These are phyloP conservation scores for Portevinia maculata DNA, from an alignment of 2,888 invertebrate genomes.

Conservation along the genomic window DNA sequence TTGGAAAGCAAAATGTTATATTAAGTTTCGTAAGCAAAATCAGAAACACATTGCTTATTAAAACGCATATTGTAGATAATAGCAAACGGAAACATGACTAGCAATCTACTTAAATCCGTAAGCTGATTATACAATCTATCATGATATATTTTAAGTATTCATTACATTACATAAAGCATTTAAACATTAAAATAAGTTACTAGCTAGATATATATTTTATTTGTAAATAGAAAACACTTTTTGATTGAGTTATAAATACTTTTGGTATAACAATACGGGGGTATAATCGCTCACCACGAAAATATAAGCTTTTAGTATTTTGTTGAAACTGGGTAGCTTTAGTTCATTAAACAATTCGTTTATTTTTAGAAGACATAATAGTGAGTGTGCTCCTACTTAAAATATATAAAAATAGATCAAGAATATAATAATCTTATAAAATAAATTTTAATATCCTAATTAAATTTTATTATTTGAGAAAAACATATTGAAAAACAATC, in stretches of 20 bases:
- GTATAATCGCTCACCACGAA: constrained; percentile 54
- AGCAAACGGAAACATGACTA: too few species aligned
- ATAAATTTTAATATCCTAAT: too few species aligned
- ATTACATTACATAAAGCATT: background rate
- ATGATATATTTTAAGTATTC: background rate
- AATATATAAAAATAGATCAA: background rate
- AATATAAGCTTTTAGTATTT: constrained; percentile 71
- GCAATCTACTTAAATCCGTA: too few species aligned
- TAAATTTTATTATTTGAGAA: background rate
- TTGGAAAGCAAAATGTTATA: constrained; percentile 8
- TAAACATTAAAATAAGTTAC: background rate
- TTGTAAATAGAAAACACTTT: constrained; percentile 13
- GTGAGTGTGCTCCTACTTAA: constrained; percentile 47
- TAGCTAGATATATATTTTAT: background rate
- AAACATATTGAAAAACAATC: background rate
- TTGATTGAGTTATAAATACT: constrained; percentile 63
- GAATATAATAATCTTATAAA: background rate
- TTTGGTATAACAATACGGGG: constrained; percentile 47
- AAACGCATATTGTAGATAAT: too few species aligned
- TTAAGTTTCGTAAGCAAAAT: constrained; percentile 9
- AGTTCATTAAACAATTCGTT: constrained; percentile 55
- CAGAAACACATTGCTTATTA: background rate
- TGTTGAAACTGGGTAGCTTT: constrained; percentile 68
- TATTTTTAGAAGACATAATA: constrained; percentile 51
- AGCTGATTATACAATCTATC: too few species aligned